Percentiles rank a stretch among this genome's conserved stretches.
These are phyloP conservation scores for Athalia circularis DNA, from an alignment of 2,888 invertebrate genomes.

Conservation along the genomic window DNA sequence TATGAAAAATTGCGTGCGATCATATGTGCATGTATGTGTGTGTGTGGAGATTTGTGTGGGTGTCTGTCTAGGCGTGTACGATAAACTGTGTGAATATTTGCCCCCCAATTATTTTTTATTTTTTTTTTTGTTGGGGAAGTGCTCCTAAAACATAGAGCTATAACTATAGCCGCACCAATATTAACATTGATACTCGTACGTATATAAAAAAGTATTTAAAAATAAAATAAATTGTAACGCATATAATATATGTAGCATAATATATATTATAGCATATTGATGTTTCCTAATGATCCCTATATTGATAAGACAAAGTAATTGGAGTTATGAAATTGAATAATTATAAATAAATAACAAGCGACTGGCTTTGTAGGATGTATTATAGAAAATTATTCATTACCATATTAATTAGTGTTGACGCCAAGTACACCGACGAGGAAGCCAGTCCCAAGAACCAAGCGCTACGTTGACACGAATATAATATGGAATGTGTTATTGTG, in stretches of 20 bases:
- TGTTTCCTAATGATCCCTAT: slow-evolving; percentile 58
- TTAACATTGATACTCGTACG: slow-evolving; percentile 21
- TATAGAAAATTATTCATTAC: slow-evolving; percentile 43
- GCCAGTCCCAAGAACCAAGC: slow-evolving; percentile 23
- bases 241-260: slow-evolving; percentile 29
- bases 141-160: slow-evolving; percentile 9
- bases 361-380: slow-evolving; percentile 38
- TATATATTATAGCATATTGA: slow-evolving; percentile 49
- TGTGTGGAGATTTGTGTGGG: neutral
- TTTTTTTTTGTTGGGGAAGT: slow-evolving; percentile 17
- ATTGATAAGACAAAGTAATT: slow-evolving; percentile 38
- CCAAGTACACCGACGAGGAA: slow-evolving; percentile 9
- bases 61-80: neutral
- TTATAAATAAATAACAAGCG: slow-evolving; percentile 12
- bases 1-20: neutral
- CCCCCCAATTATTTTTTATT: slow-evolving; percentile 8
- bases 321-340: slow-evolving; percentile 42
- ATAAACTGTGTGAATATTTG: slow-evolving; percentile 29
- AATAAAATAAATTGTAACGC: slow-evolving; percentile 3
- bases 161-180: slow-evolving; percentile 41
- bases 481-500: neutral
- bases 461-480: neutral
- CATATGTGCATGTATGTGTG: neutral
- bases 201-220: neutral
- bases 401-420: slow-evolving; percentile 24